Conservation (phyloP, 1,140 invertebrate species). For the Pseudachorutes palmiensis region DNA sequence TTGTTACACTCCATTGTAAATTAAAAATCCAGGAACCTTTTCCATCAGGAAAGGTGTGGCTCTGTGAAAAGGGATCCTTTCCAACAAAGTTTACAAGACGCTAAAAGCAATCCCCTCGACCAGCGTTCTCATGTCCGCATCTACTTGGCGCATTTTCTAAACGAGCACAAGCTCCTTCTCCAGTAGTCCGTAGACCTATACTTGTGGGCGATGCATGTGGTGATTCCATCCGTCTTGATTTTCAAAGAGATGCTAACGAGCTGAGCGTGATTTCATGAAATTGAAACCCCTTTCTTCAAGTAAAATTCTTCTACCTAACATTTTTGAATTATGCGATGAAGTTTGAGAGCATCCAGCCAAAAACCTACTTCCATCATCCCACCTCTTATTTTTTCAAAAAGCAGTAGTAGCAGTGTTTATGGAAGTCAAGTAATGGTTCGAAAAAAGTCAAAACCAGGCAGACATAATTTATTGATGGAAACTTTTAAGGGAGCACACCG, state of each 20-base stretch:
- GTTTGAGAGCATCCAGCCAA: not conserved
- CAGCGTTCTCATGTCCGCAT: no score
- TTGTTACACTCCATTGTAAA: not conserved
- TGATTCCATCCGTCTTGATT: conserved; percentile 21
- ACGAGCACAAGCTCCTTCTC: no score
- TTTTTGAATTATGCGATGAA: not conserved
- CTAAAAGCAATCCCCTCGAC: no score
- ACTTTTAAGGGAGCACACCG: not conserved
- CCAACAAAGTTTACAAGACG: not conserved
- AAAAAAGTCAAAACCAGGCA: not conserved
- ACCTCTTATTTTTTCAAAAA: not conserved
- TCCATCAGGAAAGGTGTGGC: no score
- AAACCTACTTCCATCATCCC: not conserved
- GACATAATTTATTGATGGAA: conserved; percentile 7
- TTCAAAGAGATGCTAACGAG: conserved; percentile 37
- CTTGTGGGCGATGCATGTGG: conserved; percentile 6
- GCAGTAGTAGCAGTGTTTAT: not conserved
- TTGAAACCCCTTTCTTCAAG: conserved; percentile 22
- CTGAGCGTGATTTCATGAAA: conserved; percentile 38
- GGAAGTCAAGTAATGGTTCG: not conserved
- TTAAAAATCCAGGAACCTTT: not conserved
- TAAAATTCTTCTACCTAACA: conserved; percentile 18
- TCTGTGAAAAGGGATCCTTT: no score
- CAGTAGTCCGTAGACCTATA: no score
- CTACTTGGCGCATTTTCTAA: no score